Base-by-base conservation (phyloP, 37 sponge, comb jelly and placozoan species). In the Spongia lamella region DNA sequence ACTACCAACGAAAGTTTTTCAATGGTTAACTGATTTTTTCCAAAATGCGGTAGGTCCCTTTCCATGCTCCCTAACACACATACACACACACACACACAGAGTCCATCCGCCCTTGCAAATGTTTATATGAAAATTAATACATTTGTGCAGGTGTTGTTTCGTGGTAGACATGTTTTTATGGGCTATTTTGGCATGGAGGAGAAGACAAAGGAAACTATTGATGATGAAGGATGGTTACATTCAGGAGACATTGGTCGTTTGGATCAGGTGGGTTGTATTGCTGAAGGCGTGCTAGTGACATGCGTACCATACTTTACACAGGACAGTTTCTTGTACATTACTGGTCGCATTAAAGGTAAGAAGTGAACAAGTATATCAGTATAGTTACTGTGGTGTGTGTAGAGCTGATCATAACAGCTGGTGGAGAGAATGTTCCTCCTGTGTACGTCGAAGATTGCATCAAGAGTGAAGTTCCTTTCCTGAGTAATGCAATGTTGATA, bases 151-250 rank as follows among this genome's bases (percentile, higher is more conserved):
- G 62, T 95, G 1, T 77, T 86, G 34, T 82, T 56, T 70, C 58
- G 66, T 62, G 96, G 94, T 24, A 84, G 96, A 14, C 77, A 96
- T 71, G 81, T 96, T 56, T 93, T 96, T 78, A 96, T 96, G 96
- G 96, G 96, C 9, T 96, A 96, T 53, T 80, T 88, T 32, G 77
- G 81, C 26, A 79, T 88, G 50, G 90, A 85, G 54, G 93, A 89
- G 69, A 96, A 96, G 82, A 92, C 96, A 1, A 65, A 59, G 31
- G 87, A 89, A 32, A 62, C 90, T 53, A 74, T 96, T 52, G 96
- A 96, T 68, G 61, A 81, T 47, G 85, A 92, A 15, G 89, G 96
- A 31, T 96, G 96, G 96, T 82, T 96, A 34, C 96, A 96, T 65
- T 81, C 88, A 21, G 96, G 94, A 16, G 96, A 96, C 75, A 76